A percentile compares a stretch with the other conserved stretches of the same genome.
Evolutionary conservation across 2,113 vertebrate genomes (phyloP).

Genomic region (Erythrolamprus reginae): DNA sequence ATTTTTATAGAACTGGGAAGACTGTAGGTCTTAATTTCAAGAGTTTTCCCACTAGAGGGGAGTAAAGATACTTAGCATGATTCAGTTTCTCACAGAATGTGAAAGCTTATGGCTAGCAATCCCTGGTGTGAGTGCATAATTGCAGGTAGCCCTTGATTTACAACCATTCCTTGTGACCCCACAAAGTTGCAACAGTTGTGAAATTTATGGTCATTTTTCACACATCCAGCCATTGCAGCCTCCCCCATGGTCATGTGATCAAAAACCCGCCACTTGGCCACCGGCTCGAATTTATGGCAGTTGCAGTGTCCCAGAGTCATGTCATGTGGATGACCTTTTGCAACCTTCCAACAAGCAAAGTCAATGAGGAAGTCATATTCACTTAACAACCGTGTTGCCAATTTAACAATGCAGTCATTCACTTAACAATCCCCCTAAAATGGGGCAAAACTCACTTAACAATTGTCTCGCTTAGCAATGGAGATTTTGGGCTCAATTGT

Average conservation of each 20-base stretch:
- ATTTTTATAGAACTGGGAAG: background rate
- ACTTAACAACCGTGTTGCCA: background rate
- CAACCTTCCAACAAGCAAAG: background rate
- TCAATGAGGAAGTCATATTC: background rate
- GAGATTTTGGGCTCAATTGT: background rate
- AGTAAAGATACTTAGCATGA: background rate
- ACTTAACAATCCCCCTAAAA: background rate
- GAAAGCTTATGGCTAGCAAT: background rate
- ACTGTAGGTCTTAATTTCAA: background rate
- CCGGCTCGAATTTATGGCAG: background rate
- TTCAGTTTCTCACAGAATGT: background rate
- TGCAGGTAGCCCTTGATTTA: background rate
- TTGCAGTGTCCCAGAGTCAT: background rate
- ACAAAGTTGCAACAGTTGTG: too few relatives aligned
- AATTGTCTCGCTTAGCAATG: background rate
- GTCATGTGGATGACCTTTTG: background rate
- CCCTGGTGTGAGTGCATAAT: background rate
- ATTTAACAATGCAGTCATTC: background rate
- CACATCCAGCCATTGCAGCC: background rate
- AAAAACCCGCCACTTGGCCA: background rate
- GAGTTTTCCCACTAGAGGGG: constrained; percentile 1
- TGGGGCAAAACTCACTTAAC: background rate
- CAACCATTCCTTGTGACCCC: background rate
- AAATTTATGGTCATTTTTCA: background rate
- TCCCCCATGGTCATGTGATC: background rate